phyloP scores from a whole-genome alignment of 1,140 invertebrate genomes.

The Calosoma granatense region DNA sequence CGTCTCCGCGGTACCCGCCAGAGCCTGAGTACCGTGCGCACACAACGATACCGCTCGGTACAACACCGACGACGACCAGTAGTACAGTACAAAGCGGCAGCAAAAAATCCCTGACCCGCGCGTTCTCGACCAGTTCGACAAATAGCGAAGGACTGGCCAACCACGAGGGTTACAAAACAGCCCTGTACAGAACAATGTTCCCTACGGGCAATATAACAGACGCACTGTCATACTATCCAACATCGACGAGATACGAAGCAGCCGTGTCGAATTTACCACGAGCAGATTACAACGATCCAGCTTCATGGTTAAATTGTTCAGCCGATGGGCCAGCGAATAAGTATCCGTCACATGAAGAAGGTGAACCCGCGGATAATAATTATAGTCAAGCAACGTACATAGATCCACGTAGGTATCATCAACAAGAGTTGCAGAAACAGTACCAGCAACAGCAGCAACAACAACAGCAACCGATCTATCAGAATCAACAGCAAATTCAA shows the following conservation, averaged over 20 bases:
- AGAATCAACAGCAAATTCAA: slow-evolving; percentile 35
- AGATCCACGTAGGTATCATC: slow-evolving; percentile 45
- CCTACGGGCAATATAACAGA: slow-evolving; percentile 63
- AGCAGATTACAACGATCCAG: slow-evolving; percentile 44
- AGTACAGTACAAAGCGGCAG: slow-evolving; percentile 30
- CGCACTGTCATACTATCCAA: slow-evolving; percentile 64
- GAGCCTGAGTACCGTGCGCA: slow-evolving; percentile 42
- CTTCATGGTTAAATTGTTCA: slow-evolving; percentile 41
- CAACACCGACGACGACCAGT: slow-evolving; percentile 28
- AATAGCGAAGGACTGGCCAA: slow-evolving; percentile 43
- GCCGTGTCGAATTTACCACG: slow-evolving; percentile 43
- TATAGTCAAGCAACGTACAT: slow-evolving; percentile 49
- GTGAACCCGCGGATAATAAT: slow-evolving; percentile 43
- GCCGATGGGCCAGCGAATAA: slow-evolving; percentile 42
- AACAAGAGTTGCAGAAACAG: slow-evolving; percentile 45
- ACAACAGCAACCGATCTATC: slow-evolving; percentile 32
- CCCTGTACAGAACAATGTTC: slow-evolving; percentile 54
- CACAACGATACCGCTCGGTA: slow-evolving; percentile 37
- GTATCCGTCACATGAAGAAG: slow-evolving; percentile 43
- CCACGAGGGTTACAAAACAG: slow-evolving; percentile 54
- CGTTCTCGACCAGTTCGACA: slow-evolving; percentile 42
- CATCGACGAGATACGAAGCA: slow-evolving; percentile 55
- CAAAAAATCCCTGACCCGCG: slow-evolving; percentile 35
- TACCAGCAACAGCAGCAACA: slow-evolving; percentile 25
- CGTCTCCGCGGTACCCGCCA: slow-evolving; percentile 35